A percentile compares a stretch with the other conserved stretches of the same genome.
phyloP scores from a whole-genome alignment of 2,797 vertebrate species.

The Chelonia mydas region DNA sequence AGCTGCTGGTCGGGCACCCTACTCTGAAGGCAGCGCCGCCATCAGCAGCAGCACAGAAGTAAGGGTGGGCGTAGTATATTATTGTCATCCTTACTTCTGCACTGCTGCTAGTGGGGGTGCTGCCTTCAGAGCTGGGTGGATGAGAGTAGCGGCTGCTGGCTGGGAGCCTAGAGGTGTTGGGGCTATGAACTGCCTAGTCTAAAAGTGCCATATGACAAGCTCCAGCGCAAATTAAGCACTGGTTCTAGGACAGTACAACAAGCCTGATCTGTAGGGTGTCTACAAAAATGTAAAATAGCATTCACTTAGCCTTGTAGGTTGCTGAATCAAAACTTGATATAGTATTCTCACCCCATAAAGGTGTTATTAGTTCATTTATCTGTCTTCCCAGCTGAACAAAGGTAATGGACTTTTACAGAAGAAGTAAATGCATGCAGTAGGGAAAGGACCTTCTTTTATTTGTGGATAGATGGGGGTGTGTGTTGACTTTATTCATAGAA shows the following conservation, averaged over 20 bases:
- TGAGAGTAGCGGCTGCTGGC: neutral
- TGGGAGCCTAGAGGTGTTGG: too few relatives aligned
- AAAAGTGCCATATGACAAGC: too few relatives aligned
- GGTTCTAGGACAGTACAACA: neutral
- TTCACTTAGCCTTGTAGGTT: slow-evolving; percentile 31
- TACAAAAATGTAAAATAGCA: slow-evolving; percentile 43
- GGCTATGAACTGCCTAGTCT: too few relatives aligned
- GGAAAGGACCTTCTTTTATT: neutral
- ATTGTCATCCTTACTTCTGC: too few relatives aligned
- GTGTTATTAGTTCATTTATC: slow-evolving; percentile 28
- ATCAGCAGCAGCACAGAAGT: neutral
- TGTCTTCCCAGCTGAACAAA: slow-evolving; percentile 33
- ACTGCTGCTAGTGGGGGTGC: too few relatives aligned
- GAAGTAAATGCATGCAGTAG: neutral
- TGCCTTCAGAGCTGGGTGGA: too few relatives aligned
- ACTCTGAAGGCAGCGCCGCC: neutral
- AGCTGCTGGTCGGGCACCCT: neutral
- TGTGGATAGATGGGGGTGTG: neutral
- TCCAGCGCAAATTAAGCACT: too few relatives aligned
- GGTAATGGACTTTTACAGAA: neutral
- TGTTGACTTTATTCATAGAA: neutral
- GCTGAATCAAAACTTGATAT: slow-evolving; percentile 35
- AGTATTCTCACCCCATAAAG: slow-evolving; percentile 11
- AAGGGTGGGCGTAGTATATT: too few relatives aligned
- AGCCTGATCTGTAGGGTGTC: neutral